These are phyloP conservation scores for Stegostoma tigrinum DNA, from an alignment of 2,113 vertebrate species.

Conservation along the genomic window DNA sequence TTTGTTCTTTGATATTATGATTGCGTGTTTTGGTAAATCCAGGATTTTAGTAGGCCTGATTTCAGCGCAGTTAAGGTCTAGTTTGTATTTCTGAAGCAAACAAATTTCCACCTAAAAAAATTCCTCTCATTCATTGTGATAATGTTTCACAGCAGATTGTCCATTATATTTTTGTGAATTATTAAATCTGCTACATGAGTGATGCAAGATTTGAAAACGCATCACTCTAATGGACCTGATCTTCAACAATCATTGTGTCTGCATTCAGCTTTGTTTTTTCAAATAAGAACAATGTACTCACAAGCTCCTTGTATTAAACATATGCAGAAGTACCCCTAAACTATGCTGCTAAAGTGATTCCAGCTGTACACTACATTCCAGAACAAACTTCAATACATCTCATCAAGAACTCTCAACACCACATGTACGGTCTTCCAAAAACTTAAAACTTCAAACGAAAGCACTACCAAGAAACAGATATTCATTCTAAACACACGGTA, in stretches of 20 bases:
- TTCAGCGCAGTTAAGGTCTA: background rate
- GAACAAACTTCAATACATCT: conserved; percentile 11
- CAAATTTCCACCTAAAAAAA: background rate
- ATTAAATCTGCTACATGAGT: background rate
- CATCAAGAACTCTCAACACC: background rate
- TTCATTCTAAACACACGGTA: background rate
- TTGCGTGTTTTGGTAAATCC: background rate
- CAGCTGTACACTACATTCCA: conserved; percentile 16
- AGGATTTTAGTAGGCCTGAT: background rate
- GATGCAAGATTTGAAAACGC: background rate
- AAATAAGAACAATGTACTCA: conserved; percentile 4
- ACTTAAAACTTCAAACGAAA: background rate
- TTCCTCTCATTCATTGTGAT: background rate
- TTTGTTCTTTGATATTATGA: background rate
- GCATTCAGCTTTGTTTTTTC: background rate
- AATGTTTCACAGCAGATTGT: background rate
- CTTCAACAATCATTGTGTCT: background rate
- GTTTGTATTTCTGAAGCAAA: background rate
- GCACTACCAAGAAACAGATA: conserved; percentile 22
- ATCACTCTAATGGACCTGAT: background rate
- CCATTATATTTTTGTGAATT: background rate
- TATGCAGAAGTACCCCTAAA: background rate
- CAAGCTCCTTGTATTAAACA: conserved; percentile 18
- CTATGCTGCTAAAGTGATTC: background rate
- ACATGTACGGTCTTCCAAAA: conserved; percentile 19